Conservation (phyloP, 2,888 invertebrate genomes). For the Falcaria lacertinaria region DNA sequence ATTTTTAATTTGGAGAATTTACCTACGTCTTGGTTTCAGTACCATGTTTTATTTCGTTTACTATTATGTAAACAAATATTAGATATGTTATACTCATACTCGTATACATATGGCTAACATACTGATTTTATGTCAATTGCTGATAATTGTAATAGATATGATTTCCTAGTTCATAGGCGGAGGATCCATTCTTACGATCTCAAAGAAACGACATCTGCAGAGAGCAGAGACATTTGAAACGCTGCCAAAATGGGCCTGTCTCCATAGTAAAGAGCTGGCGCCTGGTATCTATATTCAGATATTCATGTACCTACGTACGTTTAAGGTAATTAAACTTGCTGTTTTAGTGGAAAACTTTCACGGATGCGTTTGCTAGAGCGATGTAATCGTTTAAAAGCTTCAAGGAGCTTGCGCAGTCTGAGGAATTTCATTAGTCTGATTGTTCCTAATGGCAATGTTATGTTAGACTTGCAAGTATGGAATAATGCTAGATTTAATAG, state of each 20-base stretch:
- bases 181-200: conserved; percentile 21
- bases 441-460: too few species aligned
- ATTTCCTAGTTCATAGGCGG: background rate
- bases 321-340: conserved; percentile 2
- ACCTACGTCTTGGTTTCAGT: too few species aligned
- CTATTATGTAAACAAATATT: too few species aligned
- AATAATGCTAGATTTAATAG: too few species aligned
- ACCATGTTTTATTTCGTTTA: too few species aligned
- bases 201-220: conserved; percentile 35
- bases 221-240: conserved; percentile 41
- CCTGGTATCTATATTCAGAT: conserved; percentile 7
- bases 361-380: background rate
- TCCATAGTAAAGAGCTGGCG: conserved; percentile 14
- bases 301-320: background rate
- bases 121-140: too few species aligned
- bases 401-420: background rate
- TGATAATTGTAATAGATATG: background rate
- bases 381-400: background rate
- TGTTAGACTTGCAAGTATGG: too few species aligned
- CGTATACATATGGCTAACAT: too few species aligned
- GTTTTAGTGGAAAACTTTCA: background rate
- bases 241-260: conserved; percentile 36
- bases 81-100: too few species aligned
- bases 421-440: background rate
- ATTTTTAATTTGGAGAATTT: too few species aligned